Evolutionary conservation across 2,113 vertebrate species (phyloP).

Genomic region (Ceratotherium simum): DNA sequence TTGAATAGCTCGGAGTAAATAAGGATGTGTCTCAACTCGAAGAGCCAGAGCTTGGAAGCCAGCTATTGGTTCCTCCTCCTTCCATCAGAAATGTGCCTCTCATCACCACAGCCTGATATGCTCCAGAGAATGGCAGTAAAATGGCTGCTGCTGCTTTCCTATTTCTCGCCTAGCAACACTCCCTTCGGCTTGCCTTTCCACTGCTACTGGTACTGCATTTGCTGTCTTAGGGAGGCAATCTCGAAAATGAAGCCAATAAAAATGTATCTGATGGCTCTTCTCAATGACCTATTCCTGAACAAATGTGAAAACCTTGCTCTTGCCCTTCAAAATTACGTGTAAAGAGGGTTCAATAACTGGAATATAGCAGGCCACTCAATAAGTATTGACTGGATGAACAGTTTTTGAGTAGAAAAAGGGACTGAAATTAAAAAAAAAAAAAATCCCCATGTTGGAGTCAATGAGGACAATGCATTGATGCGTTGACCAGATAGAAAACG

Average conservation of each 20-base stretch:
- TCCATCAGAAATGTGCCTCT: background rate
- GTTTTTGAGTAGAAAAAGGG: constrained; percentile 14
- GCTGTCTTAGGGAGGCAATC: background rate
- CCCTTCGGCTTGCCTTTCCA: background rate
- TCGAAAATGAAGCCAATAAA: constrained; percentile 43
- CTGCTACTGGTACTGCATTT: background rate
- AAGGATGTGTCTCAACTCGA: background rate
- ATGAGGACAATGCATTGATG: background rate
- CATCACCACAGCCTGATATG: background rate
- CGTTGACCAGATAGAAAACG: background rate
- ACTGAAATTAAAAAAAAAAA: background rate
- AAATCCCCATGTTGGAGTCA: background rate
- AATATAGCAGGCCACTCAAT: background rate
- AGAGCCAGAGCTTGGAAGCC: background rate
- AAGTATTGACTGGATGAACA: background rate
- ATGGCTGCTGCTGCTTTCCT: background rate
- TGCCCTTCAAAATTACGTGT: background rate
- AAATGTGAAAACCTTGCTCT: background rate
- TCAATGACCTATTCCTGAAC: background rate
- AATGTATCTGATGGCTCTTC: background rate
- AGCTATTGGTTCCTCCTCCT: background rate
- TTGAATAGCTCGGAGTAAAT: background rate
- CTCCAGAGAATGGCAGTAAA: background rate
- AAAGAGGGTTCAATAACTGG: background rate
- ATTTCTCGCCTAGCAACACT: background rate